phyloP scores from a whole-genome alignment of 2,888 invertebrate genomes.

The Dolomedes plantarius region DNA sequence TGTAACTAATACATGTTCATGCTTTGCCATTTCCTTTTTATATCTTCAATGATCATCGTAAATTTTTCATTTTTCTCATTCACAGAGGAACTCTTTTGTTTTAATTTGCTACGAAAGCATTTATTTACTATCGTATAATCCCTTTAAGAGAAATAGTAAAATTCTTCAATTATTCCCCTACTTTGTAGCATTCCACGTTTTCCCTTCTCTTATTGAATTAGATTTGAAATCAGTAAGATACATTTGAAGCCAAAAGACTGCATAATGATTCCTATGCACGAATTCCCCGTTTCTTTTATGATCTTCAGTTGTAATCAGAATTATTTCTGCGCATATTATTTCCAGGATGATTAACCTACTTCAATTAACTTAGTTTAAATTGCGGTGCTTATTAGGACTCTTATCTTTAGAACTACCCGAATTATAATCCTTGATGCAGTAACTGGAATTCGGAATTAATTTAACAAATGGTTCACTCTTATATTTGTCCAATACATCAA shows the following conservation, averaged over 20 bases:
- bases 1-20: too few species aligned
- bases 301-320: neutral
- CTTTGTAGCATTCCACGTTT: neutral
- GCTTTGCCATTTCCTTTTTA: neutral
- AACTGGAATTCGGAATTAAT: neutral
- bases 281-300: neutral
- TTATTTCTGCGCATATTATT: neutral
- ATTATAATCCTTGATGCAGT: slow-evolving; percentile 2
- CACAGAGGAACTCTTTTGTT: neutral
- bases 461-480: neutral
- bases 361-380: slow-evolving; percentile 1
- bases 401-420: neutral
- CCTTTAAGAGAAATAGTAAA: neutral
- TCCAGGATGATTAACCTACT: slow-evolving; percentile 1
- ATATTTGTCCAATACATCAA: too few species aligned
- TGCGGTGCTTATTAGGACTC: neutral
- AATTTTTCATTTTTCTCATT: neutral
- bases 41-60: neutral
- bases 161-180: neutral
- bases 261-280: neutral
- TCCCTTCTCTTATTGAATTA: neutral
- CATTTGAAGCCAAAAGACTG: neutral
- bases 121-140: slow-evolving; percentile 7
- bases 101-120: slow-evolving; percentile 6
- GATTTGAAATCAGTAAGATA: neutral